Percentiles rank a stretch among this genome's conserved stretches.
Evolutionary conservation across 2,797 vertebrate genomes (phyloP).

Genomic region (Percopsis omiscomaycus): DNA sequence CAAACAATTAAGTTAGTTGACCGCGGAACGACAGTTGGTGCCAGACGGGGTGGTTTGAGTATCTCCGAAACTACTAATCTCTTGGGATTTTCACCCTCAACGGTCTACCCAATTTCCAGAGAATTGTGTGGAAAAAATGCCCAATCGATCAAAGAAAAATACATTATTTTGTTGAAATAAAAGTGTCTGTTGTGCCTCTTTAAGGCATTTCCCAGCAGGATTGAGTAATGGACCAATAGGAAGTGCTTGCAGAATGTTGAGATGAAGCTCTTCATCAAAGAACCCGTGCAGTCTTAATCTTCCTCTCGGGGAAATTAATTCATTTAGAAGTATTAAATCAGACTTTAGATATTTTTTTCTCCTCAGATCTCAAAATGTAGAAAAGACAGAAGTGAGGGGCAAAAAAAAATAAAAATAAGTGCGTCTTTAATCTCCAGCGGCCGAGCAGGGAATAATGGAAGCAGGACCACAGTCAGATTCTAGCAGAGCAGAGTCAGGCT

Average conservation of each 20-base stretch:
- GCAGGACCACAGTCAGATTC: constrained; percentile 10
- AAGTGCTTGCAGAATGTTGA: neutral
- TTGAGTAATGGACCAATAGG: neutral
- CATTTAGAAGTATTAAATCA: neutral
- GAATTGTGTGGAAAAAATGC: too few species aligned
- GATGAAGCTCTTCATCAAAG: neutral
- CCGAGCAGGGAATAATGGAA: constrained; percentile 22
- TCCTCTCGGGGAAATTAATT: neutral
- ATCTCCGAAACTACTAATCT: neutral
- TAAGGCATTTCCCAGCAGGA: neutral
- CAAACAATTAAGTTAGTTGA: neutral
- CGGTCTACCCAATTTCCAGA: too few species aligned
- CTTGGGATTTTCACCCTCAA: too few species aligned
- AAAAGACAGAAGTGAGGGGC: neutral
- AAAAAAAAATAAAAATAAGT: neutral
- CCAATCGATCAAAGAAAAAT: too few species aligned
- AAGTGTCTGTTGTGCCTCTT: too few species aligned
- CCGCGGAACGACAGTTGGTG: neutral
- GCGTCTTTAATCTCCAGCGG: neutral
- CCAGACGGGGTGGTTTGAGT: neutral
- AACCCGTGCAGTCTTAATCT: neutral
- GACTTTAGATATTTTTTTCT: neutral
- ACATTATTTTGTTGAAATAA: too few species aligned
- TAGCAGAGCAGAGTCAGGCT: constrained; percentile 12
- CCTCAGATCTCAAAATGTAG: neutral